Evolutionary conservation across 2,797 vertebrate genomes (phyloP), one percentile per base, ranked within the genome.

Genomic region (Ispidina picta): DNA sequence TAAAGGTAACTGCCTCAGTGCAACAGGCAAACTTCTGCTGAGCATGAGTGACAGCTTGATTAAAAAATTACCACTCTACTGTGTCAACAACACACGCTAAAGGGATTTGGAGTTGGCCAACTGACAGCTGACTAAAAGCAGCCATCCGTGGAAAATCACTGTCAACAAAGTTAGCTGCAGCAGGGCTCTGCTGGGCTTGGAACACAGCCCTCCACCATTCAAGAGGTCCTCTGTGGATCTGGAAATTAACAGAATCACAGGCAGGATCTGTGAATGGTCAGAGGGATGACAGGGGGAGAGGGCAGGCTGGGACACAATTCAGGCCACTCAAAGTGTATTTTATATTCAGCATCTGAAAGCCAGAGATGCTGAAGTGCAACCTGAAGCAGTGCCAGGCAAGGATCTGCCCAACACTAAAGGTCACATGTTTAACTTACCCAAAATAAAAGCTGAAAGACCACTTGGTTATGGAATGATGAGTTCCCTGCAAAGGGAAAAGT

Each of bases 151-250:
- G 87, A 72, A 69, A 92, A 86, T 9, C 39, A 1, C 25, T 4
- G 0, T 20, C 49, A 39, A 58, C 74, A 17, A 59, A n/a, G 43
- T n/a, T 7, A 39, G 31, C 55, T 58, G 28, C 6, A n/a, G 20
- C 2, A 16, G 48, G 19, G 63, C 31, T 74, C 74, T 62, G 48
- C 19, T 8, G 22, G 39, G 37, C 39, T 68, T 33, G 37, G 35
- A 28, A 16, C 0, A 1, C 29, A 56, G 59, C 59, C 31, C 0
- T 0, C 29, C 15, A 29, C 2, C 0, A 59, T 16, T 48, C 37
- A 46, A 60, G 76, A 85, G 22, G 20, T 46, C 37, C n/a, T 4
- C 22, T 31, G 19, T 2, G 15, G 64, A n/a, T 18, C 31, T 52
- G 37, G 5, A 89, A 55, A 77, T 58, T 10, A 56, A 66, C 39